Evolutionary conservation across 2,113 vertebrate genomes (phyloP).

Genomic region (Microcebus griseorufus): DNA sequence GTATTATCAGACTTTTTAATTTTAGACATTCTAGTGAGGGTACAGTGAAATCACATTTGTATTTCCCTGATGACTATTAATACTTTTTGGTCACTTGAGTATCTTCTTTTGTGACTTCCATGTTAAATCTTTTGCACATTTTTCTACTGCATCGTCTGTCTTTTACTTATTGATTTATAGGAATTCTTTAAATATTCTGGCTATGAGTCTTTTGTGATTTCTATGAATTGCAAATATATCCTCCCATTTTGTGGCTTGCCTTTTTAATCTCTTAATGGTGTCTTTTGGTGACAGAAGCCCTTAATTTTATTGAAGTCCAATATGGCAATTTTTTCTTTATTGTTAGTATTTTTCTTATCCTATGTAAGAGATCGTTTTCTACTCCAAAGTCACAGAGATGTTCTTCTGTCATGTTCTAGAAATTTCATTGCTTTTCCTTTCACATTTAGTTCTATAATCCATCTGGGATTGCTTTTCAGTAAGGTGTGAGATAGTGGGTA

Average conservation of each 20-base stretch:
- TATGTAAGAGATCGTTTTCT: constrained; percentile 1
- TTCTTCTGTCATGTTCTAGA: background rate
- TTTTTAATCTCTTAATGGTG: background rate
- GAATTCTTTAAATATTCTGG: background rate
- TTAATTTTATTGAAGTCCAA: constrained; percentile 19
- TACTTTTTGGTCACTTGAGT: background rate
- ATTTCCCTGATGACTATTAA: background rate
- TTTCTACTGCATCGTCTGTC: background rate
- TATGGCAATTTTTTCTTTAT: background rate
- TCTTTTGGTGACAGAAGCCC: background rate
- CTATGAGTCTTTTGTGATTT: background rate
- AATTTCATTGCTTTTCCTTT: background rate
- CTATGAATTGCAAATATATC: background rate
- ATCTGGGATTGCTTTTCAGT: background rate
- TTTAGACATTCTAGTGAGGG: background rate
- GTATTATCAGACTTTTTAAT: background rate
- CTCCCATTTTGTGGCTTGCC: background rate
- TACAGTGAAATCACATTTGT: background rate
- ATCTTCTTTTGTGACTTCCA: background rate
- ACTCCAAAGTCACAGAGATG: background rate
- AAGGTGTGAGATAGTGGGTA: background rate
- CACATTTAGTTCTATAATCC: constrained; percentile 15
- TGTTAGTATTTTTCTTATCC: background rate
- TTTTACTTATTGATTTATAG: background rate
- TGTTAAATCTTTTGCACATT: background rate